These are phyloP conservation scores for Patiria pectinifera DNA, from an alignment of 53 echinoderm and acorn worm genomes.

Conservation along the genomic window DNA sequence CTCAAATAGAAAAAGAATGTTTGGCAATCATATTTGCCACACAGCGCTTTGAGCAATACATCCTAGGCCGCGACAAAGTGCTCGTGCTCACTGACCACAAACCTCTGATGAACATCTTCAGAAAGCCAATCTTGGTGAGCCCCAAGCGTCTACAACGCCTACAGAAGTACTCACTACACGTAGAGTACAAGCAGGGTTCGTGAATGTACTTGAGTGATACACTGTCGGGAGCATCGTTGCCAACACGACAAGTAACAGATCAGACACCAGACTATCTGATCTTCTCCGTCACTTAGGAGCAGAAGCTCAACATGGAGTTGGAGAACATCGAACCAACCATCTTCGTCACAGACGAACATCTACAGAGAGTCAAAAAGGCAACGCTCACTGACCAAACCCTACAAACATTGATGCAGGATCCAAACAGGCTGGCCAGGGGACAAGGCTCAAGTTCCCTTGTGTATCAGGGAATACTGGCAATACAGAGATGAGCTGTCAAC, in stretches of 20 bases:
- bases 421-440: too few relatives aligned
- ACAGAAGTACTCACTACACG: too few relatives aligned
- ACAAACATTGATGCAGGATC: too few relatives aligned
- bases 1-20: conserved; percentile 74
- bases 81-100: conserved; percentile 65
- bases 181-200: too few relatives aligned
- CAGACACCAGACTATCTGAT: too few relatives aligned
- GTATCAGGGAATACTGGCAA: conserved; percentile 47
- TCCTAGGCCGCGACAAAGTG: conserved; percentile 50
- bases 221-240: too few relatives aligned
- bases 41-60: conserved; percentile 67
- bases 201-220: too few relatives aligned
- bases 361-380: conserved; percentile 41
- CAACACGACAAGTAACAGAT: too few relatives aligned
- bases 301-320: conserved; percentile 15
- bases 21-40: conserved; percentile 64
- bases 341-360: conserved; percentile 39
- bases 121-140: conserved; percentile 40
- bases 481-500: neutral
- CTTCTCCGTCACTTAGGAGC: too few relatives aligned
- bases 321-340: conserved; percentile 17
- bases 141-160: conserved; percentile 60
- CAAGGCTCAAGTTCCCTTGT: conserved; percentile 42
- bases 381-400: too few relatives aligned
- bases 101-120: conserved; percentile 67